Percentiles rank a stretch among this genome's conserved stretches.
Evolutionary conservation across 2,113 vertebrate species (phyloP).

Genomic region (Chaenogobius annularis): DNA sequence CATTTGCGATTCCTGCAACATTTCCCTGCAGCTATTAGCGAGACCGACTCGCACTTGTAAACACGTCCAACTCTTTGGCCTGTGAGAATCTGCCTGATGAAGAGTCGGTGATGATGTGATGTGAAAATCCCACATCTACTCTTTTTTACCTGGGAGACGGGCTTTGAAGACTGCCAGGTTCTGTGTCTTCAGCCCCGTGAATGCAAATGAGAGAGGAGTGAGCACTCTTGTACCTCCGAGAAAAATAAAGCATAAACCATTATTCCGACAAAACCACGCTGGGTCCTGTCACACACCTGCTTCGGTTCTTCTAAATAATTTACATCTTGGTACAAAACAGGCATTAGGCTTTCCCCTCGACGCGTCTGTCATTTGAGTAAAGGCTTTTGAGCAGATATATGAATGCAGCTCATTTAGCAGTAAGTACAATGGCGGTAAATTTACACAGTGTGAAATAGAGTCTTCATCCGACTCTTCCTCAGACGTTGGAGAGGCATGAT

Average conservation of each 20-base stretch:
- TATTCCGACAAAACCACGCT: conserved; percentile 44
- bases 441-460: conserved; percentile 12
- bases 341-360: conserved; percentile 10
- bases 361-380: conserved; percentile 33
- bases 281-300: conserved; percentile 46
- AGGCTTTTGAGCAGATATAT: conserved; percentile 8
- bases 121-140: conserved; percentile 59
- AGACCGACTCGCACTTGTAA: conserved; percentile 43
- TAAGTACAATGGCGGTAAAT: conserved; percentile 17
- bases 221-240: conserved; percentile 20
- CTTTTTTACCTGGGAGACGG: conserved; percentile 60
- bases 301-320: conserved; percentile 52
- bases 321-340: conserved; percentile 38
- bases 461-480: conserved; percentile 3
- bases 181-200: conserved; percentile 43
- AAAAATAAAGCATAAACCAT: conserved; percentile 53
- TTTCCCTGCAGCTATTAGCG: conserved; percentile 9
- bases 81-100: conserved; percentile 58
- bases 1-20: conserved; percentile 3
- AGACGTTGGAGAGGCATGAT: conserved; percentile 11
- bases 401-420: conserved; percentile 14
- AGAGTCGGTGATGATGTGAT: conserved; percentile 64
- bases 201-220: conserved; percentile 57
- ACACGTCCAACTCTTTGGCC: conserved; percentile 42
- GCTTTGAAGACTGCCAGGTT: conserved; percentile 67